Conservation (phyloP, 1,140 invertebrate genomes). For the Drosophila lacteicornis region DNA sequence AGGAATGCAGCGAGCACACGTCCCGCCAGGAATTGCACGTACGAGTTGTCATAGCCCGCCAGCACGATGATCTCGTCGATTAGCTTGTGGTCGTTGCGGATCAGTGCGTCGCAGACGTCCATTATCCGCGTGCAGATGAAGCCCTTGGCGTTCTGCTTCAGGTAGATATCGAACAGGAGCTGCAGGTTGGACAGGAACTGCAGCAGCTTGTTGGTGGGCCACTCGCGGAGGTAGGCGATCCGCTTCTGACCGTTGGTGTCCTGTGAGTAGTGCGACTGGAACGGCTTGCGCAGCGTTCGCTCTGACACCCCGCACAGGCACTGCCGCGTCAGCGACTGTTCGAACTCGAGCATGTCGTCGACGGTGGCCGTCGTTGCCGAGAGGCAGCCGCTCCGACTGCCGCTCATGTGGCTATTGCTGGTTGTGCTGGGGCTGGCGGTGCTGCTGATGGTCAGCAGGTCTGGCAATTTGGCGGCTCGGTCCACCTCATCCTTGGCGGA, state of each 20-base stretch:
- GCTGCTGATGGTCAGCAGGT: constrained; percentile 47
- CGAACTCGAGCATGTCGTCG: constrained; percentile 85
- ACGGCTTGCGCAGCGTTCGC: constrained; percentile 88
- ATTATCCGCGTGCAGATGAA: constrained; percentile 92
- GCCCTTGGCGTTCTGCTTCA: constrained; percentile 92
- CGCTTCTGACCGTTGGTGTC: constrained; percentile 86
- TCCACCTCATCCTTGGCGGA: constrained; percentile 70
- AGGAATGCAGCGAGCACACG: constrained; percentile 93
- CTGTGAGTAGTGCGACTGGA: constrained; percentile 88
- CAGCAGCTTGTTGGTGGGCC: constrained; percentile 89
- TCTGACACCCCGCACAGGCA: constrained; percentile 92
- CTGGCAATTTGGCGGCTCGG: constrained; percentile 67
- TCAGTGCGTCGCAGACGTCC: constrained; percentile 91
- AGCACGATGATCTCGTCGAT: constrained; percentile 93
- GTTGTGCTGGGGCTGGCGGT: constrained; percentile 6
- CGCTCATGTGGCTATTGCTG: constrained; percentile 19
- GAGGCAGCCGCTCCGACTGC: constrained; percentile 45
- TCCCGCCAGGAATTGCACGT: constrained; percentile 91
- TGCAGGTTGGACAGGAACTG: constrained; percentile 93
- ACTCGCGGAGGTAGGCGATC: constrained; percentile 87
- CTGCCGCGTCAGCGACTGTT: constrained; percentile 89
- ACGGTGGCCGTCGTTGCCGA: constrained; percentile 31
- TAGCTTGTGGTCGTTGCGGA: constrained; percentile 92
- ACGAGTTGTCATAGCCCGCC: constrained; percentile 91
- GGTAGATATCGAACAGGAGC: constrained; percentile 92